phyloP scores from a whole-genome alignment of 1,140 invertebrate species.

The Papilio xuthus region DNA sequence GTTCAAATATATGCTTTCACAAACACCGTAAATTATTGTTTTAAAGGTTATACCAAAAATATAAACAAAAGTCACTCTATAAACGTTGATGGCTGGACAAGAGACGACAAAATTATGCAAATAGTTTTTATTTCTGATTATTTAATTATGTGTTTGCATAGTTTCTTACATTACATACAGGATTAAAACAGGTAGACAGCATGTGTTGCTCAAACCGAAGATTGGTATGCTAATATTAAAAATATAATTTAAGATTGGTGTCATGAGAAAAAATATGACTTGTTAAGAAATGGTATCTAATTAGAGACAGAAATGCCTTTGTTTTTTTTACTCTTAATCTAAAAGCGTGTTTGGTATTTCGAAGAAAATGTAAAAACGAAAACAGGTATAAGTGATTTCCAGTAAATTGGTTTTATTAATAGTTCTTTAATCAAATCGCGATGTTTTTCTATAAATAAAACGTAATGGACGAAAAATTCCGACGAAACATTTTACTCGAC shows the following conservation, averaged over 20 bases:
- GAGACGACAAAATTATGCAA: neutral
- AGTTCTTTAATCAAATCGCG: slow-evolving; percentile 13
- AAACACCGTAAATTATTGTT: neutral
- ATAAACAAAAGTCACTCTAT: neutral
- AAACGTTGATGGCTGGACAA: neutral
- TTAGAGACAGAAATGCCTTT: neutral
- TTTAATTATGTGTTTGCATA: no score
- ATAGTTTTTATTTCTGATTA: no score
- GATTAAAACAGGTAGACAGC: neutral
- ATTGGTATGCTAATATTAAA: neutral
- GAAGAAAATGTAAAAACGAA: slow-evolving; percentile 15
- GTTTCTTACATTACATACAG: no score
- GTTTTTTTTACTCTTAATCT: slow-evolving; percentile 5
- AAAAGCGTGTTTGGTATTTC: neutral
- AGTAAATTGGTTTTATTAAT: slow-evolving; percentile 15
- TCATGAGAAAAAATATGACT: neutral
- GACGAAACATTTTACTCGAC: slow-evolving; percentile 19
- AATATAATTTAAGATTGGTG: neutral
- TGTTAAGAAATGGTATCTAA: neutral
- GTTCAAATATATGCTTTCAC: slow-evolving; percentile 3
- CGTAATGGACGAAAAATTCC: slow-evolving; percentile 18
- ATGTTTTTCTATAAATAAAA: slow-evolving; percentile 22
- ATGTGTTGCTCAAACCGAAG: neutral
- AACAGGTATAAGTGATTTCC: neutral
- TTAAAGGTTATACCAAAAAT: neutral